Evolutionary conservation across 2,113 vertebrate genomes (phyloP), one percentile per base, ranked within the genome.

Genomic region (Elephantulus edwardii): DNA sequence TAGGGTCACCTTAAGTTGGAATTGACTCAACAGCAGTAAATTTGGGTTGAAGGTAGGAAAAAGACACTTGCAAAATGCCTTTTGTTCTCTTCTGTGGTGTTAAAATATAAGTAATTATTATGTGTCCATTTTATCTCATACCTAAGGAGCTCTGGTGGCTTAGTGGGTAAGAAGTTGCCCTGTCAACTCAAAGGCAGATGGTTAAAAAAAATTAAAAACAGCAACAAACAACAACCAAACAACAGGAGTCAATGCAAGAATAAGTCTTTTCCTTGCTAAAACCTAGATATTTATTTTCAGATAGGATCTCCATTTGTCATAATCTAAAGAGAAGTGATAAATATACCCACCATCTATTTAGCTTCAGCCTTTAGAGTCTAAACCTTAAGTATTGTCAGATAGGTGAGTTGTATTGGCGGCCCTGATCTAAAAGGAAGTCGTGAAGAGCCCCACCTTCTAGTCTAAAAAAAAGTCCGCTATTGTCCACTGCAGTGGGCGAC

Each of bases 301-400:
- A 60, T 4, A 58, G 56, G 48, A 16, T 16, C 48, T 50, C 16
- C 48, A 50, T 50, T n/a, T n/a, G n/a, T n/a, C n/a, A n/a, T n/a
- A n/a, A n/a, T n/a, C n/a, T n/a, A n/a, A n/a, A 22, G 56, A 22
- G 58, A 60, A 26, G 54, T 54, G 81, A 66, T n/a, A 16, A 93
- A 82, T n/a, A 91, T 22, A 62, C 88, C 14, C 19, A 38, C 83
- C 28, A 79, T 88, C 78, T n/a, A 68, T 33, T 54, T 64, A 94
- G 71, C 44, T 3, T 38, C 42, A 60, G 4, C 54, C 26, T 56
- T 56, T 56, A 56, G 26, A 6, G 12, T 56, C 54, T 12, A n/a
- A n/a, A 22, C 54, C 26, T 56, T 74, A 48, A 48, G 7, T 46
- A 48, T 33, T n/a, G 42, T 62, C 44, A 83, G 35, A 42, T 20